Evolutionary conservation across 2,113 vertebrate species (phyloP).

Genomic region (Tragulus kanchil): DNA sequence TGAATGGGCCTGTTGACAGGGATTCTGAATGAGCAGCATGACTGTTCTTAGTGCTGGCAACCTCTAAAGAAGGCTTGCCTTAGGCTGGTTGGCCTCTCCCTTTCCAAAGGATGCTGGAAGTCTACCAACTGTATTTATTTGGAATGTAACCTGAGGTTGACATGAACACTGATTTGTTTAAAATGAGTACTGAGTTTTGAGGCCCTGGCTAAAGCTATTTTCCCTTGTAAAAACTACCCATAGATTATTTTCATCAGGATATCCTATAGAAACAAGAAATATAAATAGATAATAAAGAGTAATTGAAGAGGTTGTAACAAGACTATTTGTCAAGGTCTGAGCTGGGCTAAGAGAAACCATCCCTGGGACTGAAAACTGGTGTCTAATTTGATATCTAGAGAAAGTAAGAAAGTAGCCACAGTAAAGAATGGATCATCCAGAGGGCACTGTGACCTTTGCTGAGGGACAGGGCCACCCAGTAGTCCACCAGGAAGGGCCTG

Average conservation of each 20-base stretch:
- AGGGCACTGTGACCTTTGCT: background rate
- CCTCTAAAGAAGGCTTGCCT: background rate
- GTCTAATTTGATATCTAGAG: no score
- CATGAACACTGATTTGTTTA: background rate
- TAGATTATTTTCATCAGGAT: background rate
- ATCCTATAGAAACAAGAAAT: background rate
- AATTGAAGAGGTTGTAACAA: background rate
- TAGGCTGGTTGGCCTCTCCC: background rate
- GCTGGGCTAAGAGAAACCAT: background rate
- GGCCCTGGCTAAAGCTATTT: background rate
- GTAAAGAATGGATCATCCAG: background rate
- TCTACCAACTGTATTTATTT: rapidly evolving
- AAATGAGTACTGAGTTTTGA: background rate
- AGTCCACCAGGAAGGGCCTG: background rate
- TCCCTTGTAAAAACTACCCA: background rate
- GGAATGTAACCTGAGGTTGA: background rate
- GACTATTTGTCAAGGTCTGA: background rate
- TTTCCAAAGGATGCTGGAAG: background rate
- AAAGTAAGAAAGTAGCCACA: background rate
- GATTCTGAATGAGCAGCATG: background rate
- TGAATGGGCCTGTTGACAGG: rapidly evolving
- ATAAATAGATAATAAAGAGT: background rate
- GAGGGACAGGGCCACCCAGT: rapidly evolving
- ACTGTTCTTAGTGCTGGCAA: background rate
- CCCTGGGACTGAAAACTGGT: background rate